A percentile compares a stretch with the other conserved stretches of the same genome.
Evolutionary conservation across 2,113 vertebrate genomes (phyloP).

Genomic region (Numenius arquata): DNA sequence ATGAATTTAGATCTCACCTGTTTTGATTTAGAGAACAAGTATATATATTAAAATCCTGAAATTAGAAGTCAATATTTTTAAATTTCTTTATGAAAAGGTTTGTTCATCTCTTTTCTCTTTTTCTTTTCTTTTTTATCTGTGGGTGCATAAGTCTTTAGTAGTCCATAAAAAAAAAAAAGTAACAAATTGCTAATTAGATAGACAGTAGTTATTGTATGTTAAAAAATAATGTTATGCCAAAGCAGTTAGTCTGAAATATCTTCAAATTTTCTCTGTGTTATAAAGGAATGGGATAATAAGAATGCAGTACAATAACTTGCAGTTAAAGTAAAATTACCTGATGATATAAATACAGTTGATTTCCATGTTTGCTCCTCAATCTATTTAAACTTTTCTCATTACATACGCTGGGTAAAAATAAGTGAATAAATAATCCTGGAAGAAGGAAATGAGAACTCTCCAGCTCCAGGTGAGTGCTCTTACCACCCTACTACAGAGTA

Average conservation of each 20-base stretch:
- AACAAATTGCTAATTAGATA: not conserved
- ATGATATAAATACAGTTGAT: not conserved
- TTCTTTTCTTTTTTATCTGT: not conserved
- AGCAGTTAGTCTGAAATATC: not conserved
- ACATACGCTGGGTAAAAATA: not conserved
- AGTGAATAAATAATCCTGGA: not conserved
- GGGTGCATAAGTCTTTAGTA: not conserved
- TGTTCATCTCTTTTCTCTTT: not conserved
- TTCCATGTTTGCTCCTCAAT: not conserved
- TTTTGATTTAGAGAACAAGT: not conserved
- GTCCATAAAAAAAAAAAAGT: not conserved
- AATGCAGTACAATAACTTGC: not conserved
- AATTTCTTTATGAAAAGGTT: not conserved
- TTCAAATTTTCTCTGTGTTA: not conserved
- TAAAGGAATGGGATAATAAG: not conserved
- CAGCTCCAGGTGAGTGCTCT: not conserved
- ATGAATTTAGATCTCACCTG: not conserved
- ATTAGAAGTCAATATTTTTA: not conserved
- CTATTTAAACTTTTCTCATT: not conserved
- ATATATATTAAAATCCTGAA: not conserved
- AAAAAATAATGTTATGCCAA: not conserved
- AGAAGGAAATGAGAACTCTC: not conserved
- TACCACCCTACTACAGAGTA: not conserved
- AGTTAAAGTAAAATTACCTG: not conserved
- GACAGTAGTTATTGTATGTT: not conserved